Evolutionary conservation across 2,113 vertebrate species (phyloP).

Genomic region (Stegostoma tigrinum): DNA sequence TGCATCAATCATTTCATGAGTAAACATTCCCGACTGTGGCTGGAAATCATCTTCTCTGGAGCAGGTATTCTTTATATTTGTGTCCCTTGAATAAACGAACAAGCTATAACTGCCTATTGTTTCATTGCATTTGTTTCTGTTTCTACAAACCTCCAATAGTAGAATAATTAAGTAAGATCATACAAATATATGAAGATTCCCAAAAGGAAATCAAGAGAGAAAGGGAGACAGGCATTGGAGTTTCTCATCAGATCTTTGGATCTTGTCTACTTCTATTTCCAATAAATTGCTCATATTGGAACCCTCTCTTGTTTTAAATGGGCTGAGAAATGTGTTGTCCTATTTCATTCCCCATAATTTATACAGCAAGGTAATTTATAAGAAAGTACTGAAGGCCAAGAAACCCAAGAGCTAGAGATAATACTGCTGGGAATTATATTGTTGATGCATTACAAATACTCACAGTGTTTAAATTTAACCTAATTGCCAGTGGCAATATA

Average conservation of each 20-base stretch:
- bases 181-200: background rate
- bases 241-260: background rate
- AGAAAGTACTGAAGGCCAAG: background rate
- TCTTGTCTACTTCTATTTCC: conserved; percentile 2
- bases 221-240: background rate
- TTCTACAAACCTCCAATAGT: background rate
- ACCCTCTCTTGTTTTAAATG: conserved; percentile 11
- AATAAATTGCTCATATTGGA: conserved; percentile 1
- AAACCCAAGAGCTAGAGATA: background rate
- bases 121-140: background rate
- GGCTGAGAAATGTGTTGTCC: background rate
- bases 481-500: background rate
- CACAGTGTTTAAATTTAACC: background rate
- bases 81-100: background rate
- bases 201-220: background rate
- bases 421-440: conserved; percentile 22
- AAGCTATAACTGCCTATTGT: background rate
- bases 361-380: conserved; percentile 14
- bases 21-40: background rate
- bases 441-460: conserved; percentile 28
- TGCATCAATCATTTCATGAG: background rate
- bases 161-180: conserved; percentile 9
- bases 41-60: too few relatives aligned
- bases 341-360: conserved; percentile 24
- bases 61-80: too few relatives aligned